phyloP scores from a whole-genome alignment of 2,113 vertebrate species.

The Rhinoptilus africanus region DNA sequence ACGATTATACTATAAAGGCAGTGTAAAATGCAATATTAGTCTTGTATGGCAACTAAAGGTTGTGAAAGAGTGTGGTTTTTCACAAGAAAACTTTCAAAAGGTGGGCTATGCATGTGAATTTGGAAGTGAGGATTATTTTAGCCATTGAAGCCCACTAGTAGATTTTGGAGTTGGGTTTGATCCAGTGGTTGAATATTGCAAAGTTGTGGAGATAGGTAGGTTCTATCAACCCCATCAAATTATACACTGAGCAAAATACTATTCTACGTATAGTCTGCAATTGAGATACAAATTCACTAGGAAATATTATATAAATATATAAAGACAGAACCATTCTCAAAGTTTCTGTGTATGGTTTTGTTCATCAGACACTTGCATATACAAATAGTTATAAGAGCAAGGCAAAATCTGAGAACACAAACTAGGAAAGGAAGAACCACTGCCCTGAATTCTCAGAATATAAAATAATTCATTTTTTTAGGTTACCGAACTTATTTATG shows the following conservation, averaged over 20 bases:
- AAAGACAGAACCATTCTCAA: neutral
- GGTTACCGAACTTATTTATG: neutral
- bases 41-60: neutral
- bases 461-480: neutral
- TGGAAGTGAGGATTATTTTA: neutral
- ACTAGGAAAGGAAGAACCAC: neutral
- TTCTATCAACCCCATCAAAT: neutral
- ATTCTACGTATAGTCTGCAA: neutral
- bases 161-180: neutral
- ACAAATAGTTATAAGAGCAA: neutral
- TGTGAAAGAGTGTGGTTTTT: neutral
- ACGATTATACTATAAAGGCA: neutral
- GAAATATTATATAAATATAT: neutral
- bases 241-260: neutral
- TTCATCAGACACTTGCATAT: neutral
- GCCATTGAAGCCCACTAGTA: rapidly evolving
- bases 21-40: neutral
- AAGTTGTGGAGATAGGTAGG: neutral
- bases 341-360: neutral
- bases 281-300: neutral
- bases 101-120: neutral
- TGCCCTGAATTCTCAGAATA: neutral
- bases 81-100: neutral
- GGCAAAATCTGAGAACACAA: neutral
- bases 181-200: neutral